Percentiles rank a stretch among this genome's conserved stretches.
Conservation (phyloP, 2,888 invertebrate species). For the Tanytarsus gracilentus region DNA sequence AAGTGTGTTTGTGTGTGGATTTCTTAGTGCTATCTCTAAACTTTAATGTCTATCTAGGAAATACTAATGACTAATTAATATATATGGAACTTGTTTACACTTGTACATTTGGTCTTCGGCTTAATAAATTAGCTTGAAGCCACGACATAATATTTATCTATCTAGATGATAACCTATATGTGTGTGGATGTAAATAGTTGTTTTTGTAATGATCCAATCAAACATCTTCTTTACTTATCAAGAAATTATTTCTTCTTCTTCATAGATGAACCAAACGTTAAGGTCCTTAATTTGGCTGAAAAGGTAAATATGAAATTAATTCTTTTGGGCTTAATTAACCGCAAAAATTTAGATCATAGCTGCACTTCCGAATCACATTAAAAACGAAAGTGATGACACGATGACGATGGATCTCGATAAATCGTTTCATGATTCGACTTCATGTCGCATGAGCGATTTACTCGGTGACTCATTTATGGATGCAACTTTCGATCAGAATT, state of each 20-base stretch:
- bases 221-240: neutral
- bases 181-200: neutral
- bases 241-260: conserved; percentile 33
- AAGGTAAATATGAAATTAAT: conserved; percentile 14
- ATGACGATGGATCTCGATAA: conserved; percentile 50
- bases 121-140: too few species aligned
- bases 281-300: conserved; percentile 86
- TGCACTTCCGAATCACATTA: conserved; percentile 73
- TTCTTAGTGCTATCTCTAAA: too few species aligned
- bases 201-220: neutral
- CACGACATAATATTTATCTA: too few species aligned
- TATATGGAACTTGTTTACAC: too few species aligned
- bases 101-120: too few species aligned
- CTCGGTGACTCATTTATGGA: conserved; percentile 64
- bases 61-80: too few species aligned
- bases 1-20: too few species aligned
- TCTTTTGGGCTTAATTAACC: neutral
- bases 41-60: too few species aligned
- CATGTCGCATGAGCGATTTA: conserved; percentile 33
- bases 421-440: conserved; percentile 41
- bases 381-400: conserved; percentile 72
- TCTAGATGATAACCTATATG: too few species aligned
- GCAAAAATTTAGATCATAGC: conserved; percentile 64
- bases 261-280: conserved; percentile 85
- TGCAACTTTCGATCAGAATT: conserved; percentile 59